Evolutionary conservation across 2,888 invertebrate genomes (phyloP), one percentile per base, ranked within the genome.

Genomic region (Drosophila affinis): DNA sequence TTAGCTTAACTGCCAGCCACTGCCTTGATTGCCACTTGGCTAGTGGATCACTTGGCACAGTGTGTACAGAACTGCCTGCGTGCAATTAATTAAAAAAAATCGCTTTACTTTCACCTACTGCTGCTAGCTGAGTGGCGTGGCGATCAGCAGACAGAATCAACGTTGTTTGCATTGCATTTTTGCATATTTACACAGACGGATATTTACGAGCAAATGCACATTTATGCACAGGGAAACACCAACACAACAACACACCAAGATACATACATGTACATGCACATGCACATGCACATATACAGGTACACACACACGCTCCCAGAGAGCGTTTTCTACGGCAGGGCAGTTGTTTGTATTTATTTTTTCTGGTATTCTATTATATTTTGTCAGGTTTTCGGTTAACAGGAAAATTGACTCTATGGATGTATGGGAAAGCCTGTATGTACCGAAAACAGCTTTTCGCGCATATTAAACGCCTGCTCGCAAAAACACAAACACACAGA

Each of bases 321-420:
- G 48, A 51, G 9, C 47, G 47, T 34, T 34, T 34, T 34, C 34
- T 12, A 34, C 14, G 34, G 60, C 47, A 67, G 57, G 34, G 60
- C 47, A 67, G 57, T 67, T 67, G 56, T 67, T 71, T 79, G 68
- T 77, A 63, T 74, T 64, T 72, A 21, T 62, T 86, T 71, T 86
- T 82, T 71, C 77, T 73, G 65, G 69, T 69, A 76, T 72, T 73
- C 75, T 78, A 69, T 67, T 54, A 17, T 61, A 73, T 76, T 87
- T 83, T 82, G 86, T 82, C 88, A 79, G 88, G 83, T 88, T 88
- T 84, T 83, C 81, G 62, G 82, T 85, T 81, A 85, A 78, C 89
- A 85, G 84, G 89, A 89, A 84, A 84, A 89, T 87, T 81, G 65
- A 87, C 82, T 87, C 84, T 67, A 68, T 68, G 53, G 62, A 67